These are phyloP conservation scores for Apodemus speciosus DNA, from an alignment of 2,113 vertebrate genomes.

Conservation along the genomic window DNA sequence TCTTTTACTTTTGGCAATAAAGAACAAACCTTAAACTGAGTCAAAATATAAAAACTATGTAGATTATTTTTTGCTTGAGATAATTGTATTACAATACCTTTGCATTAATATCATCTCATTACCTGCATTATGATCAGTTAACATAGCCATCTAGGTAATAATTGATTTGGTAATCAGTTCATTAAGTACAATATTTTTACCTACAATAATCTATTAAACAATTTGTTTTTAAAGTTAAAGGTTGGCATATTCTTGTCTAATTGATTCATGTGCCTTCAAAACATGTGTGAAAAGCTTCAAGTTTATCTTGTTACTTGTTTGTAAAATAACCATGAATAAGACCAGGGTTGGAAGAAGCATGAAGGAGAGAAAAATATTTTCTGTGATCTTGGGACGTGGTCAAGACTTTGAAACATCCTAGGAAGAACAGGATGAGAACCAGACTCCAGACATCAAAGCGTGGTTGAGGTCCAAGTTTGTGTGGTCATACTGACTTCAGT, in stretches of 20 bases:
- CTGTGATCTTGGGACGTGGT: background rate
- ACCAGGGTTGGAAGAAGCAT: background rate
- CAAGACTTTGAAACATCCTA: background rate
- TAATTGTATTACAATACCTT: background rate
- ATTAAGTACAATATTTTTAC: slow-evolving; percentile 29
- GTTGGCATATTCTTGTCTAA: background rate
- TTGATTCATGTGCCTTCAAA: slow-evolving; percentile 21
- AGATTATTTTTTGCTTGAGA: slow-evolving; percentile 3
- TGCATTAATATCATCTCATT: background rate
- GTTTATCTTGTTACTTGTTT: slow-evolving; percentile 17
- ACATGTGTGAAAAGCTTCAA: slow-evolving; percentile 25
- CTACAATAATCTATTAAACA: background rate
- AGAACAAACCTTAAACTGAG: slow-evolving; percentile 11
- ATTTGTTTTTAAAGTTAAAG: slow-evolving; percentile 36
- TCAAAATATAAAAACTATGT: background rate
- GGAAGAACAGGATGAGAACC: background rate
- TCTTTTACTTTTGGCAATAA: slow-evolving; percentile 17
- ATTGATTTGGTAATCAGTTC: slow-evolving; percentile 10
- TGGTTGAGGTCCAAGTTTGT: background rate
- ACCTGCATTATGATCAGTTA: slow-evolving; percentile 28
- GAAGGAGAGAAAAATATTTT: background rate
- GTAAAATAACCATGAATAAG: background rate
- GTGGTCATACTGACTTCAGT: background rate
- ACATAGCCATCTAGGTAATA: background rate
- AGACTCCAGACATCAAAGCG: background rate